A percentile compares a stretch with the other conserved stretches of the same genome.
phyloP scores from a whole-genome alignment of 1,140 invertebrate species.

The Chionoecetes opilio region DNA sequence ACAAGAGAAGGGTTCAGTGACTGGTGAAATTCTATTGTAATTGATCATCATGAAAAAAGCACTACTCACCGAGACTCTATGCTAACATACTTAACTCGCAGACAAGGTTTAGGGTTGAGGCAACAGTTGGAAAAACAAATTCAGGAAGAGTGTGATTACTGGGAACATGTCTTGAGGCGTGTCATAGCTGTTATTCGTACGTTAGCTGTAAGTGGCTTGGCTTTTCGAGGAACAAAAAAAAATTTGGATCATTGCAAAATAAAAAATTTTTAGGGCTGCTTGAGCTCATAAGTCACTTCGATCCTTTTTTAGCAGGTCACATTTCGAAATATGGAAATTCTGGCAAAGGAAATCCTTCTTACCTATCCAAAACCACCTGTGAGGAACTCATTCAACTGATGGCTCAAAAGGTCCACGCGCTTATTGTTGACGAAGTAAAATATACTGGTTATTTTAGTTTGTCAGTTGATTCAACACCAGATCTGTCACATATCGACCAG shows the following conservation, averaged over 20 bases:
- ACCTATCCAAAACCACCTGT: conserved; percentile 58
- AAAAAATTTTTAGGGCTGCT: conserved; percentile 79
- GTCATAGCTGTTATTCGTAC: conserved; percentile 75
- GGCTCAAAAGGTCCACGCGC: conserved; percentile 52
- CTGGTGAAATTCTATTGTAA: conserved; percentile 70
- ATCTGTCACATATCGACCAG: conserved; percentile 57
- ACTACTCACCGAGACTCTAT: conserved; percentile 72
- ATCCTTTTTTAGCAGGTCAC: conserved; percentile 79
- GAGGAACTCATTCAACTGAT: conserved; percentile 63
- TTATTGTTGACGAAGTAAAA: conserved; percentile 29
- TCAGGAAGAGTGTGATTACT: conserved; percentile 58
- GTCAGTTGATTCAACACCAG: conserved; percentile 56
- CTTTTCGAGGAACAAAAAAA: conserved; percentile 80
- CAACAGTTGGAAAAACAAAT: conserved; percentile 79
- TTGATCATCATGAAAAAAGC: conserved; percentile 75
- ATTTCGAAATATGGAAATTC: no score
- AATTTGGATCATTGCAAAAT: conserved; percentile 81
- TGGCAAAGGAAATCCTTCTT: no score
- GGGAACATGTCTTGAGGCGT: conserved; percentile 62
- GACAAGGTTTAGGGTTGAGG: conserved; percentile 49
- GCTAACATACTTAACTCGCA: conserved; percentile 79
- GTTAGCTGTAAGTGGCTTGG: conserved; percentile 78
- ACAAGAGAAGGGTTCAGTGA: conserved; percentile 71
- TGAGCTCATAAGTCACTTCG: conserved; percentile 80
- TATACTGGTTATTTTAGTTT: conserved; percentile 58